Base-by-base conservation (phyloP, 2,113 vertebrate species). In the Neogobius melanostomus region DNA sequence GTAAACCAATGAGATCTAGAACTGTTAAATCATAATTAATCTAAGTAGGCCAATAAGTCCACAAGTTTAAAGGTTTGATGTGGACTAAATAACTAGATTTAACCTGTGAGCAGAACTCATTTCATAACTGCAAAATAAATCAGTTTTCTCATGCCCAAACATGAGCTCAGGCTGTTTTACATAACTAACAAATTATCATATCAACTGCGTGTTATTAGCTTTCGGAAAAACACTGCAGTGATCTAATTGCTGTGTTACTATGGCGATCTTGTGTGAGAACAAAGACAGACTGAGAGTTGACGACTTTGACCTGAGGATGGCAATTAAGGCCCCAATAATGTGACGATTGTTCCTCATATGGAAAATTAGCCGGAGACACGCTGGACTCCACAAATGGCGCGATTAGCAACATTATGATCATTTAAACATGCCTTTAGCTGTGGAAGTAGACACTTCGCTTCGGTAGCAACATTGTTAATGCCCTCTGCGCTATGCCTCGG, bases 381-480 rank as follows among this genome's bases (percentile, higher is more conserved):
- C n/a, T 54, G 60, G 0, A 8, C 50, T 71, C 59, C 63, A 72
- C 62, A 70, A 71, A 61, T 53, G 62, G 17, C 12, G 6, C 43
- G 1, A 63, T 70, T 42, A 54, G 62, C 15, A 59, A 59, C 44
- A 15, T 17, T 47, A 12, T 21, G 49, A 43, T 59, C 64, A 56
- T 73, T 53, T 62, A 16, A 54, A 9, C 57, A 11, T 15, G 50
- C 16, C 61, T 75, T 62, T 43, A 71, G 70, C 83, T 68, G 66
- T 69, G 56, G 64, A 69, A 36, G 71, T 68, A 36, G 28, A 69
- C 60, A 71, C 74, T 47, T 7, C 62, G 61, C 64, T 62, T n/a
- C 11, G 53, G 72, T 64, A 21, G 6, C 2, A 1, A 43, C 67
- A 44, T 74, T 76, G 67, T 81, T 76, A 76, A 80, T 71, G 64